Evolutionary conservation across 2,888 invertebrate species (phyloP).

Genomic region (Steromphala cineraria): DNA sequence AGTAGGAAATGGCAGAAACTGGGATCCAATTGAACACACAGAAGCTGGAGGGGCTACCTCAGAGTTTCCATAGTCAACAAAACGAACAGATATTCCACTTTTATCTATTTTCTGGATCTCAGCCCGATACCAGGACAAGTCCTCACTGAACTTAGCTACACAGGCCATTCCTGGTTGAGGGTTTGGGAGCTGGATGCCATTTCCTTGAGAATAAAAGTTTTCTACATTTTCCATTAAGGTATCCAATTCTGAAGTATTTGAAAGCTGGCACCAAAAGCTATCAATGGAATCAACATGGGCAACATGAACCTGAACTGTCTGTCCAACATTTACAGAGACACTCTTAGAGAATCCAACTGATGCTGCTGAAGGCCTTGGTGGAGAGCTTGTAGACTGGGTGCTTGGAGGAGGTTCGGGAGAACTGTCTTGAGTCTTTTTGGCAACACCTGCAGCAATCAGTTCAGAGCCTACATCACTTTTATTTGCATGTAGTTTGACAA

Average conservation of each 20-base stretch:
- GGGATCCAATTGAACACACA: constrained; percentile 49
- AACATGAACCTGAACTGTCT: constrained; percentile 43
- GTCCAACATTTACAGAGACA: constrained; percentile 26
- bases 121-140: constrained; percentile 69
- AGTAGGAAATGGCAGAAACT: constrained; percentile 51
- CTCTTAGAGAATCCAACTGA: constrained; percentile 23
- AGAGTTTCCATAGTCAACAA: constrained; percentile 72
- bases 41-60: constrained; percentile 47
- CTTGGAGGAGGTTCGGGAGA: constrained; percentile 19
- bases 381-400: not conserved
- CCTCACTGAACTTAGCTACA: constrained; percentile 57
- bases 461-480: constrained; percentile 51
- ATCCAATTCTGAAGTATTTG: constrained; percentile 41
- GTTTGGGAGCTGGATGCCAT: constrained; percentile 17
- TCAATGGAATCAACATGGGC: constrained; percentile 53
- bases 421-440: constrained; percentile 24
- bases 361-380: not conserved
- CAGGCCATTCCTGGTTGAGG: constrained; percentile 25
- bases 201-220: constrained; percentile 31
- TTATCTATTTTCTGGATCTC: constrained; percentile 43
- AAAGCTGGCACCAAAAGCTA: constrained; percentile 61
- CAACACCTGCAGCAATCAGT: constrained; percentile 53
- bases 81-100: constrained; percentile 58
- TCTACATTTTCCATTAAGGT: constrained; percentile 53
- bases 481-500: constrained; percentile 45